Evolutionary conservation across 2,888 invertebrate species (phyloP).

Genomic region (Gastrophysa polygoni): DNA sequence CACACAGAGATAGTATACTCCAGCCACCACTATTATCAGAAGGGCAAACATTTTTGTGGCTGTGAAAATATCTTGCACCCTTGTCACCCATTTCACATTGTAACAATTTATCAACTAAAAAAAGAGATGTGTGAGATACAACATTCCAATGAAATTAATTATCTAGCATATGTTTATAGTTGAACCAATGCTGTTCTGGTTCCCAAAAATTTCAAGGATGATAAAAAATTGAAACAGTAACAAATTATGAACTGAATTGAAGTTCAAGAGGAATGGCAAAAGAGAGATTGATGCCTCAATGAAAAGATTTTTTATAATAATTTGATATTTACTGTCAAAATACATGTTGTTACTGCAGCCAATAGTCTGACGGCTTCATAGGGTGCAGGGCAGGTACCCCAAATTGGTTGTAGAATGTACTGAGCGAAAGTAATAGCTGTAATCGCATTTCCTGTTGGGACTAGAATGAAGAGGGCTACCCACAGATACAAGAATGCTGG

Average conservation of each 20-base stretch:
- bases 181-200: no score
- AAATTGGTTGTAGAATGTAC: constrained; percentile 89
- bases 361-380: constrained; percentile 81
- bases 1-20: constrained; percentile 73
- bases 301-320: no score
- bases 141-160: no score
- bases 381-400: constrained; percentile 80
- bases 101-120: constrained; percentile 83
- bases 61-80: constrained; percentile 92
- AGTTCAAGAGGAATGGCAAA: no score
- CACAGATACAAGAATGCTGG: constrained; percentile 95
- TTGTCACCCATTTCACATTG: constrained; percentile 94
- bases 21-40: constrained; percentile 81
- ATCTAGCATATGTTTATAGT: no score
- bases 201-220: no score
- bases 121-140: no score
- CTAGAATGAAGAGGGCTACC: constrained; percentile 85
- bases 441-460: constrained; percentile 96
- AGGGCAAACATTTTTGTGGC: constrained; percentile 89
- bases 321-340: constrained; percentile 47
- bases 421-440: constrained; percentile 95
- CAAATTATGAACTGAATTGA: no score
- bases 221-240: no score
- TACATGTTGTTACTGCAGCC: constrained; percentile 88
- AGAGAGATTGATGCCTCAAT: no score